These are phyloP conservation scores for Drosophila leonis DNA, from an alignment of 2,888 invertebrate genomes.

Conservation along the genomic window DNA sequence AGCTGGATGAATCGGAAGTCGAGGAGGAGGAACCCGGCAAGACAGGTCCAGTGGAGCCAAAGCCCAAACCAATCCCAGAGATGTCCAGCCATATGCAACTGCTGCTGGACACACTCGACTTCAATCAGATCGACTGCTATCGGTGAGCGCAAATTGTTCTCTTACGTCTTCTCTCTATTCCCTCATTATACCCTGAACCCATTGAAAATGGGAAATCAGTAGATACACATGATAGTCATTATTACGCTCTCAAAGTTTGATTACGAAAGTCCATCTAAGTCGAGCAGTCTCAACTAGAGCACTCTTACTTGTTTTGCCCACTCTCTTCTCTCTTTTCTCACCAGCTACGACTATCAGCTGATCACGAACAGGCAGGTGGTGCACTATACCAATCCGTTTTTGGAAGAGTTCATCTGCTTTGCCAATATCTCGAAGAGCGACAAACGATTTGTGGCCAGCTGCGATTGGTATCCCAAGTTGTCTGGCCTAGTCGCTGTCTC, in stretches of 20 bases:
- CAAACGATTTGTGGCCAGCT: slow-evolving; percentile 88
- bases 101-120: slow-evolving; percentile 83
- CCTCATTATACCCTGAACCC: too few relatives aligned
- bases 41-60: slow-evolving; percentile 35
- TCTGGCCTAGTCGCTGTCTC: slow-evolving; percentile 89
- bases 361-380: slow-evolving; percentile 74
- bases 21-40: slow-evolving; percentile 68
- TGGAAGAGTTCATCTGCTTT: slow-evolving; percentile 87
- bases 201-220: too few relatives aligned
- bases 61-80: slow-evolving; percentile 65
- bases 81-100: slow-evolving; percentile 82
- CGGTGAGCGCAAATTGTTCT: slow-evolving; percentile 64
- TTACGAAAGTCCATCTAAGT: too few relatives aligned
- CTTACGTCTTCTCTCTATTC: too few relatives aligned
- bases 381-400: slow-evolving; percentile 79
- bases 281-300: too few relatives aligned
- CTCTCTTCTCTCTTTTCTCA: not conserved
- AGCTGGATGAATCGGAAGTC: slow-evolving; percentile 68
- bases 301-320: too few relatives aligned
- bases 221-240: too few relatives aligned
- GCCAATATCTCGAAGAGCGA: slow-evolving; percentile 88
- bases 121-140: slow-evolving; percentile 85
- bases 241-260: too few relatives aligned
- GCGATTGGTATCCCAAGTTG: slow-evolving; percentile 90
- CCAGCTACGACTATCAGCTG: slow-evolving; percentile 83